Percentiles rank a stretch among this genome's conserved stretches.
phyloP scores from a whole-genome alignment of 1,140 invertebrate species.

The Homarus americanus region DNA sequence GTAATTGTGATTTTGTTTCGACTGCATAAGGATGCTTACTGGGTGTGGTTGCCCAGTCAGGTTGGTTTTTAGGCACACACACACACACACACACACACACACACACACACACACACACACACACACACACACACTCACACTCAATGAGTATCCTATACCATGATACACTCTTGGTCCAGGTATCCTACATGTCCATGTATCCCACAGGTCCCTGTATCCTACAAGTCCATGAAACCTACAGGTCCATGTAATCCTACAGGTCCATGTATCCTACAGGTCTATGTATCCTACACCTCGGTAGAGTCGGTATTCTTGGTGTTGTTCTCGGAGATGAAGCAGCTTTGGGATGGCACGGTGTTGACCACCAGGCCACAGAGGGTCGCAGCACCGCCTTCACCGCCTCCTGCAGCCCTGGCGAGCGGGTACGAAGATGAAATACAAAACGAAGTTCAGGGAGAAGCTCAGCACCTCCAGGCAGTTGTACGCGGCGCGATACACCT shows the following conservation, averaged over 20 bases:
- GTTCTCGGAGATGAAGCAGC: not conserved
- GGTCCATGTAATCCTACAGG: not conserved
- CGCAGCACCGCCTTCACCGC: conserved; percentile 11
- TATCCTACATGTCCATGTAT: not conserved
- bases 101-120: conserved; percentile 34
- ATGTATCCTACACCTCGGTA: not conserved
- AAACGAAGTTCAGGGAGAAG: conserved; percentile 68
- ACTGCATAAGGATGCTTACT: not conserved
- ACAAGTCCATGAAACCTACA: not conserved
- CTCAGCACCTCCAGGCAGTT: conserved; percentile 70
- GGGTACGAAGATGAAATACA: conserved; percentile 73
- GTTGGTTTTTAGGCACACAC: not conserved
- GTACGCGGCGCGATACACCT: conserved; percentile 69
- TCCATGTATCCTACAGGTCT: not conserved
- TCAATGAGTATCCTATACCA: not conserved
- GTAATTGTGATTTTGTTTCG: not conserved
- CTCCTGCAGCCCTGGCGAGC: conserved; percentile 38
- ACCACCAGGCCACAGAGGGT: not conserved
- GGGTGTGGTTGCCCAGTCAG: no score
- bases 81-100: not conserved
- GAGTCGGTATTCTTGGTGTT: not conserved
- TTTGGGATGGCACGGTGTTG: not conserved
- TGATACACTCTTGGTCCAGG: not conserved
- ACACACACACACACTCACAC: not conserved
- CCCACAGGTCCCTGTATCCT: not conserved